A percentile compares a stretch with the other conserved stretches of the same genome.
Evolutionary conservation across 2,797 vertebrate species (phyloP).

Genomic region (Orientallactaga sibirica): DNA sequence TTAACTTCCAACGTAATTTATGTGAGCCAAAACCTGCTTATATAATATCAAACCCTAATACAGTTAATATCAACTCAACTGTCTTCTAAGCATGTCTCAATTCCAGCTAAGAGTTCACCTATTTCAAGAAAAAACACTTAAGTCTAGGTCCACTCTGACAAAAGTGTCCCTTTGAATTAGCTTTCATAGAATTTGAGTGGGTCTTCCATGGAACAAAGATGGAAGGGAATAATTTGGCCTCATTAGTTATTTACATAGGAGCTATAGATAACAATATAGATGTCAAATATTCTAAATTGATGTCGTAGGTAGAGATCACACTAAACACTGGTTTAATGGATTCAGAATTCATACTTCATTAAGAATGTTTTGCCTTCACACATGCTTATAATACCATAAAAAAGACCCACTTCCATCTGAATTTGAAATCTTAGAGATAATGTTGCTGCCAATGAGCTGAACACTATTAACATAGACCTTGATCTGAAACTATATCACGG

Average conservation of each 20-base stretch:
- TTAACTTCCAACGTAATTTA: constrained; percentile 52
- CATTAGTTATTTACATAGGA: constrained; percentile 11
- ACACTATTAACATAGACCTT: neutral
- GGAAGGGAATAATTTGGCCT: neutral
- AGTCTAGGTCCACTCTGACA: constrained; percentile 9
- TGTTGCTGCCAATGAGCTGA: neutral
- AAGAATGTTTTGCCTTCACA: neutral
- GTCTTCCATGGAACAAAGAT: neutral
- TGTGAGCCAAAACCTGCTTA: constrained; percentile 55
- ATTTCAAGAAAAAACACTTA: constrained; percentile 19
- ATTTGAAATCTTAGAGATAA: neutral
- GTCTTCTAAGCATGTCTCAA: constrained; percentile 42
- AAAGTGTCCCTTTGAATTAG: constrained; percentile 9
- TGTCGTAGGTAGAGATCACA: neutral
- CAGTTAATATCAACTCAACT: constrained; percentile 15
- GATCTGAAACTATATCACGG: neutral
- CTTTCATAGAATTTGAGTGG: neutral
- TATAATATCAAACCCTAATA: constrained; percentile 42
- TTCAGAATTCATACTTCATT: constrained; percentile 4
- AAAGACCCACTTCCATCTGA: neutral
- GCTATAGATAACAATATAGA: neutral
- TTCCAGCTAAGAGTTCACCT: constrained; percentile 32
- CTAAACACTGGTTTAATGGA: neutral
- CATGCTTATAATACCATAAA: neutral
- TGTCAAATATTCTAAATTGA: constrained; percentile 13